phyloP scores from a whole-genome alignment of 2,797 vertebrate genomes.

The Galago senegalensis region DNA sequence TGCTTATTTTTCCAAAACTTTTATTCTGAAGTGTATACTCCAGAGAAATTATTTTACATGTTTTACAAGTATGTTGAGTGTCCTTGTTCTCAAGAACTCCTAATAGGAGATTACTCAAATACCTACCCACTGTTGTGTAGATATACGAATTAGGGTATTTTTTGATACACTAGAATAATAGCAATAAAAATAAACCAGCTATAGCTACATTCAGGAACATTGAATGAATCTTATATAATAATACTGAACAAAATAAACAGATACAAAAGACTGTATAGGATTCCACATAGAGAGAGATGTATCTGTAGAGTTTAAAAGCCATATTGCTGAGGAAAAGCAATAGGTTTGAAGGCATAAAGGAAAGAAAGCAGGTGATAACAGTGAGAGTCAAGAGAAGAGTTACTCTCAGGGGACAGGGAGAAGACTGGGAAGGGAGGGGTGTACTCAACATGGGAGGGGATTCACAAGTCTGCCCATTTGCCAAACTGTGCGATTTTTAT shows the following conservation, averaged over 20 bases:
- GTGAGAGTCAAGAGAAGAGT: neutral
- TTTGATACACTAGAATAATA: neutral
- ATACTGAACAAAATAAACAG: neutral
- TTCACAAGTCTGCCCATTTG: neutral
- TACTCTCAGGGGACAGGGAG: neutral
- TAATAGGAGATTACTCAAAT: neutral
- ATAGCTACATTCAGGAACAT: neutral
- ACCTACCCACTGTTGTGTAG: neutral
- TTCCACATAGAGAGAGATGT: neutral
- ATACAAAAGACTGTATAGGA: neutral
- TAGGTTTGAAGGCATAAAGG: neutral
- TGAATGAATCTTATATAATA: neutral
- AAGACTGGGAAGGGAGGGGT: neutral
- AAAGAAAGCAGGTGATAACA: neutral
- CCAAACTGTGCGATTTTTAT: neutral
- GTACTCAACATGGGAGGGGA: neutral
- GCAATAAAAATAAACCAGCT: neutral
- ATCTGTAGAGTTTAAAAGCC: neutral
- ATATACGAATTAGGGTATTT: neutral
- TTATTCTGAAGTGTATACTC: neutral
- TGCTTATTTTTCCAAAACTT: slow-evolving; percentile 17
- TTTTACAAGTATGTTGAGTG: neutral
- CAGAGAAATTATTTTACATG: neutral
- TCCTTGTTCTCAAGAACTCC: neutral
- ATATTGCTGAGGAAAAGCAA: neutral